Base-by-base conservation (phyloP, 92 coral and sea anemone genomes). In the Pocillopora grandis region DNA sequence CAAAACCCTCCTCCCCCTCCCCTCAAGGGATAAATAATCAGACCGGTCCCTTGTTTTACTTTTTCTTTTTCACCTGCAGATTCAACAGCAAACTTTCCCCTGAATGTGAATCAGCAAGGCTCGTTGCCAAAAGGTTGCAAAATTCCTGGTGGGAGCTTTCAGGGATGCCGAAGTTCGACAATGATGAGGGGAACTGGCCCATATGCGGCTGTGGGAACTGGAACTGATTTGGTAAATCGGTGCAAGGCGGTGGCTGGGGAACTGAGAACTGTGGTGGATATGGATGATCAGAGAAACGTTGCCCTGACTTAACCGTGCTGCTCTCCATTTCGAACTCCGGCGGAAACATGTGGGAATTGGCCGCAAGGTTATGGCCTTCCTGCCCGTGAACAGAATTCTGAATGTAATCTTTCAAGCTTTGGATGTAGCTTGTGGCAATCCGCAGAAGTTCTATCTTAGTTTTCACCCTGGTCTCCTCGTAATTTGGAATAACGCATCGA, bases 381-480 rank as follows among this genome's bases (percentile, higher is more conserved):
- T 70, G 57, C 11, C 57, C 57, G 42, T 82, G 78, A 14, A 36
- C 17, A 14, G 65, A 8, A 21, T 31, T 82, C 21, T 72, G 73
- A 33, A 73, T 75, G 71, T 82, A 79, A 5, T 62, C 86, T 64
- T 82, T 89, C 62, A 89, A 61, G 12, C 75, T 89, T 61, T 76
- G 89, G n/a, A 89, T 89, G 76, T 89, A 89, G 72, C 85, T 87
- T 33, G 80, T 85, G 65, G 92, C 92, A 37, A 89, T 85, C 76
- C 84, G 82, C 33, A 89, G 76, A 21, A 89, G 73, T 52, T 89
- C 89, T 57, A 89, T 76, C 57, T 89, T 89, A 2, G 92, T 89
- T 62, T 87, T 87, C 36, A 85, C 88, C 42, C 89, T 58, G 63
- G 84, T 80, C 13, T 87, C 75, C 48, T 89, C 92, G 55, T 87